Evolutionary conservation across 2,797 vertebrate species (phyloP).

Genomic region (Clarias platycephalus): DNA sequence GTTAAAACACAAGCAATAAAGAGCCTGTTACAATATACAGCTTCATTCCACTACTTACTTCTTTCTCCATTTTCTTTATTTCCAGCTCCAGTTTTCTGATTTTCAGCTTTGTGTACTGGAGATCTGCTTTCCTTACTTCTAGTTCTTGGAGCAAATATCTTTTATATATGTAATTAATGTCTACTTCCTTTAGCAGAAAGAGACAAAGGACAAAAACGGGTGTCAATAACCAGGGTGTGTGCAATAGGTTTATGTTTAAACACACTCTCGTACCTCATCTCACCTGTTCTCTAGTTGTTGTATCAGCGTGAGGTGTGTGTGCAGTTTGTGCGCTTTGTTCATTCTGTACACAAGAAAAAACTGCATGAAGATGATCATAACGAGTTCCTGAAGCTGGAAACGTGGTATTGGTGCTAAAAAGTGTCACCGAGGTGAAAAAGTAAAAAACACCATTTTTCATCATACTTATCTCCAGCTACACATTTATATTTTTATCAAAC

Average conservation of each 20-base stretch:
- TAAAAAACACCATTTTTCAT: too few species aligned
- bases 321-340: constrained; percentile 18
- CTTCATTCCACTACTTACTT: constrained; percentile 1
- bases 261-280: neutral
- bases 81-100: constrained; percentile 31
- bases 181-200: constrained; percentile 17
- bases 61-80: constrained; percentile 31
- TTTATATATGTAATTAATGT: constrained; percentile 18
- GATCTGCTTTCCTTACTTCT: constrained; percentile 16
- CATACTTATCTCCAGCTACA: too few species aligned
- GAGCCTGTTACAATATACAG: neutral
- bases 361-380: neutral
- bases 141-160: constrained; percentile 29
- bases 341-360: neutral
- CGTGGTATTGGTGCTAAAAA: too few species aligned
- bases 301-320: neutral
- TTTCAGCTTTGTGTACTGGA: constrained; percentile 25
- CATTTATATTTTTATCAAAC: too few species aligned
- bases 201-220: neutral
- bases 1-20: neutral
- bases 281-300: constrained; percentile 4
- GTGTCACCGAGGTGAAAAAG: too few species aligned
- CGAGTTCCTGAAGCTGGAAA: neutral
- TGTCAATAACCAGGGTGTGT: neutral
- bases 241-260: neutral